phyloP scores from a whole-genome alignment of 2,888 invertebrate genomes.

The Acrocera orbiculus region DNA sequence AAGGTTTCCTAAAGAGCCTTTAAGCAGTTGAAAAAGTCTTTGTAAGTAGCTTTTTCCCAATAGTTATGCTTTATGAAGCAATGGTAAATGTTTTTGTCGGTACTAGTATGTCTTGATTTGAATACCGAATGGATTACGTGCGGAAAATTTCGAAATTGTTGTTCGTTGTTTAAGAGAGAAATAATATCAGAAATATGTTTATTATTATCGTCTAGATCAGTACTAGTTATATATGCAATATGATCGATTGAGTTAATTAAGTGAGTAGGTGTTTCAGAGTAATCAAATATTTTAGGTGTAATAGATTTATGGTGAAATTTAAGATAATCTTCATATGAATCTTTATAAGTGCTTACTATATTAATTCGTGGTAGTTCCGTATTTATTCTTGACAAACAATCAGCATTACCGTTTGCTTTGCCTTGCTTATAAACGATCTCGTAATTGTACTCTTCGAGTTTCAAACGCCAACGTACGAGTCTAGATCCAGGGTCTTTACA shows the following conservation, averaged over 20 bases:
- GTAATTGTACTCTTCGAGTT: background rate
- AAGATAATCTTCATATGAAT: background rate
- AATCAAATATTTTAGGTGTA: background rate
- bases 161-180: background rate
- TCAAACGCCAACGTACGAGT: background rate
- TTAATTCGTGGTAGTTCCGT: too few species aligned
- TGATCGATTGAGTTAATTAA: background rate
- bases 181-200: background rate
- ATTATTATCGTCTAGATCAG: slow-evolving; percentile 1
- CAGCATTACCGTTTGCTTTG: slow-evolving; percentile 2
- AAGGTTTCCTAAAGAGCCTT: slow-evolving; percentile 1
- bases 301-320: background rate
- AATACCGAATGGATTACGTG: slow-evolving; percentile 5
- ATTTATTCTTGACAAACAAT: slow-evolving; percentile 3
- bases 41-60: background rate
- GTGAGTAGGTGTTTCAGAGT: background rate
- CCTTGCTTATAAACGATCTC: slow-evolving; percentile 1
- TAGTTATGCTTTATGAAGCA: slow-evolving; percentile 6
- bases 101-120: slow-evolving; percentile 1
- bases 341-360: background rate
- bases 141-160: background rate
- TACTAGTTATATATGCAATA: slow-evolving; percentile 3
- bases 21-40: slow-evolving; percentile 1
- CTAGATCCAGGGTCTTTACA: background rate
- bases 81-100: background rate